Evolutionary conservation across 64 coral and sea anemone genomes (phyloP).

Genomic region (Catalaphyllia jardinei): DNA sequence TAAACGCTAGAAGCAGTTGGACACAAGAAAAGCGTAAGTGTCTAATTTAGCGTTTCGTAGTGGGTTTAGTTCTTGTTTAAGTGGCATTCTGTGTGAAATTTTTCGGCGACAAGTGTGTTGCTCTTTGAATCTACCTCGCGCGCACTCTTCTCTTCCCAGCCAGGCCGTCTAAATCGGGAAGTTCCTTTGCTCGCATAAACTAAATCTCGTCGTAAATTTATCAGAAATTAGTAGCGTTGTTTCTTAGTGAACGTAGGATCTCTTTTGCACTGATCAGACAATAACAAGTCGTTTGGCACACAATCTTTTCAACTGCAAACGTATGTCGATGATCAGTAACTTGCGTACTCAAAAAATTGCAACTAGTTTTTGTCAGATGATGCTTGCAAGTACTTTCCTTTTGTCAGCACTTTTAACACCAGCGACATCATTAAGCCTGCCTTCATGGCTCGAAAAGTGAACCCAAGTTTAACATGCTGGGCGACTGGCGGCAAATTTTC

Average conservation of each 20-base stretch:
- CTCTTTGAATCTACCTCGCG: too few relatives aligned
- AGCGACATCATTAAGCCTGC: too few relatives aligned
- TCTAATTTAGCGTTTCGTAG: background rate
- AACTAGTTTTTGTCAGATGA: too few relatives aligned
- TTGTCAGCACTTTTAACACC: too few relatives aligned
- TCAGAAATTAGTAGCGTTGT: background rate
- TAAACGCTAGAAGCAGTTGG: background rate
- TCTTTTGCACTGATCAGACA: background rate
- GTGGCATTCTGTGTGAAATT: too few relatives aligned
- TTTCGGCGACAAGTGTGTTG: too few relatives aligned
- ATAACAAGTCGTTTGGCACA: too few relatives aligned
- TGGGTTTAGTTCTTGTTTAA: background rate
- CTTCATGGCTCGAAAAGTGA: background rate
- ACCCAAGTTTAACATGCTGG: background rate
- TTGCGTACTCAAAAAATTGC: too few relatives aligned
- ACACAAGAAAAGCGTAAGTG: conserved; percentile 17
- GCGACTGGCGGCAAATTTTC: background rate
- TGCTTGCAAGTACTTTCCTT: too few relatives aligned
- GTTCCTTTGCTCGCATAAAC: background rate
- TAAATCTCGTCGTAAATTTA: background rate
- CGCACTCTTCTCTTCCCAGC: too few relatives aligned
- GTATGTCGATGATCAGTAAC: too few relatives aligned
- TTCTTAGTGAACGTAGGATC: background rate
- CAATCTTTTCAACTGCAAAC: too few relatives aligned
- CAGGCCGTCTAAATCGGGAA: background rate